These are phyloP conservation scores for Dipus sagitta DNA, from an alignment of 2,797 vertebrate genomes.

Conservation along the genomic window DNA sequence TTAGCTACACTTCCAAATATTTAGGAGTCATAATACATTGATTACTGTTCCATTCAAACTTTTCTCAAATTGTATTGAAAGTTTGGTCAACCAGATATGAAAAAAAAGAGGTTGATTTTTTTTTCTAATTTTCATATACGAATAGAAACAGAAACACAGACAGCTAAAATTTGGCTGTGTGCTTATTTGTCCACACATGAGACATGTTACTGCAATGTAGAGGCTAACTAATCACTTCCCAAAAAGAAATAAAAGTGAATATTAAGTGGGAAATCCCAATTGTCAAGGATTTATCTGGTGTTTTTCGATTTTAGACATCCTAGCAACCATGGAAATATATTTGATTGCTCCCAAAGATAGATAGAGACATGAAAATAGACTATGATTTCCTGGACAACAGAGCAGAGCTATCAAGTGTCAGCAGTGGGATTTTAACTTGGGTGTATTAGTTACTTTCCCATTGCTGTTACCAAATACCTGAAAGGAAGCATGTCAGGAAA, in stretches of 20 bases:
- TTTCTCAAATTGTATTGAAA: not conserved
- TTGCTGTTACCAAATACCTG: too few species aligned
- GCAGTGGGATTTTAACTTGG: not conserved
- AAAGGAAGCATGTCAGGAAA: too few species aligned
- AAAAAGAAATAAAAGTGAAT: not conserved
- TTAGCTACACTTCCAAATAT: not conserved
- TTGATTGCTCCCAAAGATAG: not conserved
- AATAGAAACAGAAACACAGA: not conserved
- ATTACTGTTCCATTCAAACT: conserved; percentile 22
- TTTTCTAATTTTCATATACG: conserved; percentile 8
- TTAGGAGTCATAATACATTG: not conserved
- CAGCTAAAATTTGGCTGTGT: not conserved
- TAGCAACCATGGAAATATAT: not conserved
- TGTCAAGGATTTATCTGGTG: not conserved
- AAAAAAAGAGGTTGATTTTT: not conserved
- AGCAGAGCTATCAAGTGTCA: not conserved
- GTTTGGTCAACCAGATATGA: not conserved
- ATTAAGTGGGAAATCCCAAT: not conserved
- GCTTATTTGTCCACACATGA: not conserved
- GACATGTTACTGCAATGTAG: not conserved
- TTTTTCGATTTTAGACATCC: not conserved
- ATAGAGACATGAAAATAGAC: not conserved
- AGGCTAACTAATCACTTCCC: not conserved
- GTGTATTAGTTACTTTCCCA: too few species aligned
- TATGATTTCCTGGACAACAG: not conserved